Evolutionary conservation across 2,797 vertebrate genomes (phyloP).

Genomic region (Apodemus agrarius): DNA sequence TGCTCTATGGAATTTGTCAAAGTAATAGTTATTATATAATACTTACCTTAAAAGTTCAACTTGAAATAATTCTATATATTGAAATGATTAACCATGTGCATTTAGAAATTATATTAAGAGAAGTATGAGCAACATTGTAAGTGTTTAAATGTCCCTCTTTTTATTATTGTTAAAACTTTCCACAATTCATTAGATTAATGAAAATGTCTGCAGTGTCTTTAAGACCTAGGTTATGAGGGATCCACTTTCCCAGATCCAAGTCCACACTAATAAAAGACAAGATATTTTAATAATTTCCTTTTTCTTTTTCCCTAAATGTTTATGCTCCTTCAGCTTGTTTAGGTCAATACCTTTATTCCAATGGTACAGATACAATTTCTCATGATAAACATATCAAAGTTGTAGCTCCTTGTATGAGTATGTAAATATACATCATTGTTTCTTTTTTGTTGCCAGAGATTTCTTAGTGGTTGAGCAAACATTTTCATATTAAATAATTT

Average conservation of each 20-base stretch:
- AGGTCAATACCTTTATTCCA: neutral
- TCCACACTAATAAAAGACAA: neutral
- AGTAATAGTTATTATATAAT: neutral
- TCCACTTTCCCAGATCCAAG: neutral
- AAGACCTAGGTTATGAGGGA: neutral
- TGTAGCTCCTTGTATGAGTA: neutral
- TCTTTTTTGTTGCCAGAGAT: neutral
- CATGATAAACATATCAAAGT: neutral
- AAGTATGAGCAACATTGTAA: neutral
- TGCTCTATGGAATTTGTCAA: neutral
- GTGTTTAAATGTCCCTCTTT: neutral
- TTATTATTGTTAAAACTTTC: neutral
- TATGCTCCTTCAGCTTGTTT: neutral
- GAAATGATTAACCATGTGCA: neutral
- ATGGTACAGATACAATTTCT: neutral
- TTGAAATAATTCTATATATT: neutral
- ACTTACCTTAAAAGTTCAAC: neutral
- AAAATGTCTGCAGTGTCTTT: neutral
- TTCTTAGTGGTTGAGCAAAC: neutral
- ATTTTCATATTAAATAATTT: neutral
- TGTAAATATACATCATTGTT: neutral
- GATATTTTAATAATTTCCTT: neutral
- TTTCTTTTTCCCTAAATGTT: neutral
- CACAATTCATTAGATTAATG: neutral
- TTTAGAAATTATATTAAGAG: conserved; percentile 21